Evolutionary conservation across 2,797 vertebrate genomes (phyloP).

Genomic region (Hozukius guyotensis): DNA sequence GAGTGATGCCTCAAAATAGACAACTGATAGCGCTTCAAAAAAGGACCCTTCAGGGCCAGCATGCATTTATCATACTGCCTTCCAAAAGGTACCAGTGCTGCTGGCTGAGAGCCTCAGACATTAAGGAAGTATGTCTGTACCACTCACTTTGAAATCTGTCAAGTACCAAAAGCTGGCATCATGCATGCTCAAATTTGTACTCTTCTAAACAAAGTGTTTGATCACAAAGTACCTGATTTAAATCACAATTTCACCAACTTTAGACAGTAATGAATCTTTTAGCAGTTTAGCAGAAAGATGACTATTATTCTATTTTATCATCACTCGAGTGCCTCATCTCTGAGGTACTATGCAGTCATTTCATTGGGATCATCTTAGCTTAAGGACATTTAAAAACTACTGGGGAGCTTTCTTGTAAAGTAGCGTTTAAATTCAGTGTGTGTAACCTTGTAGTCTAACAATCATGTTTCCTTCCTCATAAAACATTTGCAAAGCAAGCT

Average conservation of each 20-base stretch:
- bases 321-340: neutral
- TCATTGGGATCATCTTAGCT: neutral
- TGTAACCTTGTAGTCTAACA: neutral
- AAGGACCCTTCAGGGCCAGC: constrained; percentile 13
- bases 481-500: neutral
- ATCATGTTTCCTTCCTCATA: neutral
- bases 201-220: neutral
- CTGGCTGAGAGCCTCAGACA: constrained; percentile 10
- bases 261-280: neutral
- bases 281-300: neutral
- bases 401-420: neutral
- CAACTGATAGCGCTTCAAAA: constrained; percentile 32
- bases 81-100: neutral
- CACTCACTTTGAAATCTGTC: constrained; percentile 1
- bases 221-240: neutral
- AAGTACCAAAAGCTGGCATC: neutral
- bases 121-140: neutral
- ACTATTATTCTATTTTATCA: neutral
- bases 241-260: neutral
- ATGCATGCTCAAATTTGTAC: neutral
- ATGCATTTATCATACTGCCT: constrained; percentile 9
- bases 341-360: too few species aligned
- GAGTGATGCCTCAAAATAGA: constrained; percentile 33
- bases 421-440: neutral
- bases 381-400: neutral